Base-by-base conservation (phyloP, 2,888 invertebrate species). In the Byasa hedistus region DNA sequence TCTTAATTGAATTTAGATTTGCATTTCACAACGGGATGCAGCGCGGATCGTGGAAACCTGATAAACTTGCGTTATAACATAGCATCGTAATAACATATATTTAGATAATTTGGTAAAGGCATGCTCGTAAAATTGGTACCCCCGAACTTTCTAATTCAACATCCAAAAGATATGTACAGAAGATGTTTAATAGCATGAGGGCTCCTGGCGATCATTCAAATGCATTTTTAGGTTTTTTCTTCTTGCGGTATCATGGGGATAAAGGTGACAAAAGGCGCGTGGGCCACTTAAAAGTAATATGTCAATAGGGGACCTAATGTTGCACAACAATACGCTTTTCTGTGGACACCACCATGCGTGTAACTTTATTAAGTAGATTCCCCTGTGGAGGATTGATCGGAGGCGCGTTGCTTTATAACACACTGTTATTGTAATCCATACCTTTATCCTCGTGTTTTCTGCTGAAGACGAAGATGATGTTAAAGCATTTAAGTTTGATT, bases 301-400 rank as follows among this genome's bases (percentile, higher is more conserved):
- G 86, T 87, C 89, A 87, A 86, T 85, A 75, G 81, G 77, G 79
- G 82, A 77, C 78, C 75, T 72, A 76, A 75, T 81, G 79, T 89
- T 87, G 85, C 76, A 75, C 83, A 89, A 91, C 89, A 89, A 89
- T 85, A 69, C 69, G 68, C 72, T 72, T 79, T 85, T 83, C 74
- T 80, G 71, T 71, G 75, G 66, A 76, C 78, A 81, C 78, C 81
- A 83, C 84, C 85, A 86, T 78, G 85, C 85, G 85, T 86, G 78
- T 88, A 87, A 90, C 79, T 79, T 80, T 85, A 87, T 90, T 88
- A 89, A 82, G 82, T 77, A 76, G 75, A 75, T 81, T 73, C 77
- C 75, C 80, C 85, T 85, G 81, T 86, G 80, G 81, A 87, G 79
- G 89, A 89, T 87, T 81, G 89, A 89, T 91, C 80, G 83, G 77